A percentile compares a stretch with the other conserved stretches of the same genome.
These are phyloP conservation scores for Vanessa atalanta DNA, from an alignment of 1,140 invertebrate species.

Conservation along the genomic window DNA sequence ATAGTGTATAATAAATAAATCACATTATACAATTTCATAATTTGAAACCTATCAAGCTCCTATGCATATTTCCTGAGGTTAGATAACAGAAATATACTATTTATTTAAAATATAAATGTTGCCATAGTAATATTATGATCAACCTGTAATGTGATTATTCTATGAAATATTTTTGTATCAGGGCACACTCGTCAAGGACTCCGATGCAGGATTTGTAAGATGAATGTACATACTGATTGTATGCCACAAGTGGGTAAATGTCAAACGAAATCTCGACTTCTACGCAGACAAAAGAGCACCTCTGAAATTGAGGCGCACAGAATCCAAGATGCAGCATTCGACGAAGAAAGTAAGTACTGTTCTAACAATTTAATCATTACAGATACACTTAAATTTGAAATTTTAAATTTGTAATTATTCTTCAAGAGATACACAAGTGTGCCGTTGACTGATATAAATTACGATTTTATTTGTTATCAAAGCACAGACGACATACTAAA, in stretches of 20 bases:
- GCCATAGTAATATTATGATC: too few relatives aligned
- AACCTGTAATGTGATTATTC: neutral
- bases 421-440: too few relatives aligned
- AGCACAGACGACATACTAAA: neutral
- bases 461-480: neutral
- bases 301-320: constrained; percentile 86
- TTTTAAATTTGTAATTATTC: neutral
- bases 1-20: too few relatives aligned
- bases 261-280: constrained; percentile 90
- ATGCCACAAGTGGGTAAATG: constrained; percentile 89
- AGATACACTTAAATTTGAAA: neutral
- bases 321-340: constrained; percentile 81
- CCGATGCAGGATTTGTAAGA: constrained; percentile 93
- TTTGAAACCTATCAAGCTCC: too few relatives aligned
- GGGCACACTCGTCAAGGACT: constrained; percentile 96
- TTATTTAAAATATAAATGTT: too few relatives aligned
- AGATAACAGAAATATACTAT: too few relatives aligned
- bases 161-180: constrained; percentile 56
- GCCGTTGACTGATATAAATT: too few relatives aligned
- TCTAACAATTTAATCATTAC: neutral
- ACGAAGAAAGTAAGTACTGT: constrained; percentile 86
- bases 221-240: constrained; percentile 95
- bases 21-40: too few relatives aligned
- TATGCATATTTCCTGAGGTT: too few relatives aligned
- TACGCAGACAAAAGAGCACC: constrained; percentile 93